Evolutionary conservation across 2,797 vertebrate species (phyloP), one percentile per base, ranked within the genome.

Genomic region (Diceros bicornis): DNA sequence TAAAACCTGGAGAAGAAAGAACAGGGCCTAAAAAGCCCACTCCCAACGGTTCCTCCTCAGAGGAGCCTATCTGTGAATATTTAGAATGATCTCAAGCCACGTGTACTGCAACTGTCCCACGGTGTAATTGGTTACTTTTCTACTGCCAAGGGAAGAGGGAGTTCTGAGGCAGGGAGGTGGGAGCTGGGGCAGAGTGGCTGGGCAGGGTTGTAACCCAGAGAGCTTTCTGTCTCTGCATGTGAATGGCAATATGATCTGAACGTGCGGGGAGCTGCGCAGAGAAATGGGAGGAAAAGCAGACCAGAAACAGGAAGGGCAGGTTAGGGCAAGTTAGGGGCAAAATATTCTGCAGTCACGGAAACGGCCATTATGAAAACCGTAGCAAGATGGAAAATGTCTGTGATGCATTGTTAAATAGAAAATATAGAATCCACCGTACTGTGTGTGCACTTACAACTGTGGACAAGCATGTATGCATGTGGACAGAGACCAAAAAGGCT

Each of bases 401-500:
- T 2, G 1, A 62, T 4, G 4, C 0, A 17, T 1, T 8, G 29
- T 29, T 55, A 20, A 62, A 17, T 50, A 17, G 37, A 32, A 90
- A 50, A 34, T 44, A 37, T 14, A n/a, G 64, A 29, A 1, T 1
- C 12, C 9, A 32, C 52, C 68, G 68, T 1, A 55, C 59, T 25
- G 0, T 17, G n/a, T 47, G 77, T 29, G 50, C 6, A 18, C 6
- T 86, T 52, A 95, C 72, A 85, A 18, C 61, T 29, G 2, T 16
- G 41, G 61, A 5, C n/a, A 44, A 93, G 74, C 6, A 27, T 20
- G 64, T 64, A 18, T 44, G 55, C 7, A 0, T 11, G 41, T 9
- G 88, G 75, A 55, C 61, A 69, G 88, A 81, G 85, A 81, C 66
- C 81, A 25, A 78, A 78, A 66, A 47, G 57, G 52, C 83, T 75